phyloP scores from a whole-genome alignment of 64 coral and sea anemone species.

The Montipora capricornis region DNA sequence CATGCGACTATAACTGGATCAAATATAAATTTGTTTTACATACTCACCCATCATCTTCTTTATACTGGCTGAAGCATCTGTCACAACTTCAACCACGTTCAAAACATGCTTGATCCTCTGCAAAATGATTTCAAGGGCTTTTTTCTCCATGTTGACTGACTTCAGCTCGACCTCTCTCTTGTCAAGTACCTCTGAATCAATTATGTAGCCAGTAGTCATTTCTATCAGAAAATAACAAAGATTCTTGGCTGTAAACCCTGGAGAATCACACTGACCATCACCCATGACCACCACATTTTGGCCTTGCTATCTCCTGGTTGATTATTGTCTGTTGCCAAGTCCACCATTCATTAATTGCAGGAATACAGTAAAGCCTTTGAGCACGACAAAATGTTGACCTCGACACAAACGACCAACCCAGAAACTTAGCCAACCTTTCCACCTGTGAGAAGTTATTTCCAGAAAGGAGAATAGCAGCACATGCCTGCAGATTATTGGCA shows the following conservation, averaged over 20 bases:
- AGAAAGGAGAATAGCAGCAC: too few relatives aligned
- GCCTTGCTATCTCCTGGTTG: constrained; percentile 16
- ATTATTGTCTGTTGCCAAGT: too few relatives aligned
- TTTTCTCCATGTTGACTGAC: background rate
- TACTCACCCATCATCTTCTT: background rate
- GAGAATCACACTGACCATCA: constrained; percentile 83
- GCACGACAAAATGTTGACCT: too few relatives aligned
- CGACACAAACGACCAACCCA: too few relatives aligned
- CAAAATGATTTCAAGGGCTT: background rate
- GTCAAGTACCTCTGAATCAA: constrained; percentile 37
- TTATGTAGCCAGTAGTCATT: constrained; percentile 21
- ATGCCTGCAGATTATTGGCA: constrained; percentile 34
- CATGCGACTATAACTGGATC: too few relatives aligned
- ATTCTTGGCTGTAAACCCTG: constrained; percentile 44
- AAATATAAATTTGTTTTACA: too few relatives aligned
- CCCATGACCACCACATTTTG: constrained; percentile 38
- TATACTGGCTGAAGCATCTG: background rate
- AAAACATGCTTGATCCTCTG: background rate
- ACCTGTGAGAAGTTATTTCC: too few relatives aligned
- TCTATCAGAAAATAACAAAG: too few relatives aligned
- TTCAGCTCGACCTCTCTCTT: background rate
- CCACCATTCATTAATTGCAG: too few relatives aligned
- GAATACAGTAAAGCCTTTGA: too few relatives aligned
- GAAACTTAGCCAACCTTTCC: too few relatives aligned
- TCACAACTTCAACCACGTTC: background rate